Conservation (phyloP, 2,113 vertebrate genomes). For the Puntigrus tetrazona region DNA sequence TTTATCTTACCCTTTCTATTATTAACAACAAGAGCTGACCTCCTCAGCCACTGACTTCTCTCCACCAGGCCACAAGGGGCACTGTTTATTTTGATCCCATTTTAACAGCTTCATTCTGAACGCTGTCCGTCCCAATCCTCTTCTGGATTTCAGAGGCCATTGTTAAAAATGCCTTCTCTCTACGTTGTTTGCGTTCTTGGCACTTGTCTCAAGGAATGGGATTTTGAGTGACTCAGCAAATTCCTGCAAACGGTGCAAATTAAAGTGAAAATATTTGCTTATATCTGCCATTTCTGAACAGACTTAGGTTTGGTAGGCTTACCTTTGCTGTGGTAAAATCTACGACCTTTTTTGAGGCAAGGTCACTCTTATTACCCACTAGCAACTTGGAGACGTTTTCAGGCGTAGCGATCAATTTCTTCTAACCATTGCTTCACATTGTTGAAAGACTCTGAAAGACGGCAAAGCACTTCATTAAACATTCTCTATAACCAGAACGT, state of each 20-base stretch:
- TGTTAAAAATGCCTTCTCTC: slow-evolving; percentile 96
- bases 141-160: slow-evolving; percentile 98
- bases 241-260: slow-evolving; percentile 75
- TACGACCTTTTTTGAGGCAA: slow-evolving; percentile 94
- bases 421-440: slow-evolving; percentile 97
- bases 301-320: slow-evolving; percentile 8
- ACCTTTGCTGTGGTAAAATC: slow-evolving; percentile 95
- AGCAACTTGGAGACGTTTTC: slow-evolving; percentile 96
- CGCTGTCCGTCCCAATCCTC: slow-evolving; percentile 80
- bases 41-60: slow-evolving; percentile 62
- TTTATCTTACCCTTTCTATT: too few relatives aligned
- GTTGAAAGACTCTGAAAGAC: slow-evolving; percentile 89
- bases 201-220: slow-evolving; percentile 95
- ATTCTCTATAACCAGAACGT: background rate
- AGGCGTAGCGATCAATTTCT: slow-evolving; percentile 96
- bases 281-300: background rate
- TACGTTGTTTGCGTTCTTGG: slow-evolving; percentile 93
- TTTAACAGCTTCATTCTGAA: slow-evolving; percentile 72
- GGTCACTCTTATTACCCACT: slow-evolving; percentile 96
- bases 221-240: slow-evolving; percentile 92
- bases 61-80: slow-evolving; percentile 81
- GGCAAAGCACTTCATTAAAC: background rate
- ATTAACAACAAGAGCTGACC: slow-evolving; percentile 66
- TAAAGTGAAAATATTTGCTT: too few relatives aligned
- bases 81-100: slow-evolving; percentile 82